These are phyloP conservation scores for Escarpia spicata DNA, from an alignment of 2,888 invertebrate genomes.

Conservation along the genomic window DNA sequence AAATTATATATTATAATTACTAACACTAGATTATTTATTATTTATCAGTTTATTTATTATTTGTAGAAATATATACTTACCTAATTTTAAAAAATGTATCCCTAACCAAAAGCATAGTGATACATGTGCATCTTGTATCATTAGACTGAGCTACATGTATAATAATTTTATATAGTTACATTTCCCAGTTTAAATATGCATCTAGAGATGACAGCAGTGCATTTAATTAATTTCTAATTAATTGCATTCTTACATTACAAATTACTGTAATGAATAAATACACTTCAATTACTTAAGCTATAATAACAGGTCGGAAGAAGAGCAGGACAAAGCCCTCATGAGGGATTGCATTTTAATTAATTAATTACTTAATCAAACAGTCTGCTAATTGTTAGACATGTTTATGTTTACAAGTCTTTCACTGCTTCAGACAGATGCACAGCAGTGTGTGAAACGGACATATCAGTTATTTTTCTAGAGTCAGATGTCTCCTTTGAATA, in stretches of 20 bases:
- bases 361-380: neutral
- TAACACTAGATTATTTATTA: no score
- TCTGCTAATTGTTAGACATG: neutral
- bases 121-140: neutral
- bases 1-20: neutral
- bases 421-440: neutral
- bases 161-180: no score
- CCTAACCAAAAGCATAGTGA: neutral
- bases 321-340: neutral
- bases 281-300: neutral
- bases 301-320: neutral
- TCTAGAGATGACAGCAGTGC: neutral
- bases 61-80: no score
- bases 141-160: no score
- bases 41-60: no score
- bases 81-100: neutral
- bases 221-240: slow-evolving; percentile 3
- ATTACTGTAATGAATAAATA: neutral
- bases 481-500: no score
- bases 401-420: neutral
- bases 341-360: neutral
- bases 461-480: no score
- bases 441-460: no score
- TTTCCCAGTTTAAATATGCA: no score
- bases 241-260: neutral